phyloP scores from a whole-genome alignment of 23 tunicate genomes.

The Diplosoma virens region DNA sequence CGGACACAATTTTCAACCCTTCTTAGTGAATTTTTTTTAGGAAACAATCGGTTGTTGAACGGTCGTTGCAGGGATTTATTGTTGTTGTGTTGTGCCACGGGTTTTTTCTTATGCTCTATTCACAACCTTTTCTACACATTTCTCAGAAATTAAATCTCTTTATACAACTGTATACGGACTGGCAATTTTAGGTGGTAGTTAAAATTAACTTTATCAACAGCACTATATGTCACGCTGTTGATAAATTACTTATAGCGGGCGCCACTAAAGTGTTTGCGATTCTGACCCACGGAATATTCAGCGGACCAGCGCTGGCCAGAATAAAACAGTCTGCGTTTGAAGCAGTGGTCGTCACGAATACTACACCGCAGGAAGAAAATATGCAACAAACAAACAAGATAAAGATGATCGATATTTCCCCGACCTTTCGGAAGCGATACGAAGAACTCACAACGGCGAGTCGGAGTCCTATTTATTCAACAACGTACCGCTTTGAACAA shows the following conservation, averaged over 20 bases:
- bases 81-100: no score
- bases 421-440: conserved; percentile 96
- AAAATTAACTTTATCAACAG: no score
- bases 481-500: conserved; percentile 83
- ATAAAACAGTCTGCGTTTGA: conserved; percentile 91
- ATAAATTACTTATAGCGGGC: conserved; percentile 80
- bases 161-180: no score
- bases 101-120: no score
- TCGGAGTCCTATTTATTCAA: conserved; percentile 91
- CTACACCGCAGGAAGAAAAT: conserved; percentile 96
- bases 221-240: no score
- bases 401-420: conserved; percentile 87
- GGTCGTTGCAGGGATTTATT: no score
- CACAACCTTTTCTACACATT: no score
- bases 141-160: no score
- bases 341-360: conserved; percentile 94
- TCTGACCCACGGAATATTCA: conserved; percentile 95
- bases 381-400: conserved; percentile 60
- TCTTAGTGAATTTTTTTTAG: no score
- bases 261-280: conserved; percentile 95
- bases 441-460: conserved; percentile 99
- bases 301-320: conserved; percentile 90
- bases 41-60: no score
- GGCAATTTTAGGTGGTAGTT: no score
- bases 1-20: no score